Percentiles rank a stretch among this genome's conserved stretches.
phyloP scores from a whole-genome alignment of 2,113 vertebrate species.

The Lepus europaeus region DNA sequence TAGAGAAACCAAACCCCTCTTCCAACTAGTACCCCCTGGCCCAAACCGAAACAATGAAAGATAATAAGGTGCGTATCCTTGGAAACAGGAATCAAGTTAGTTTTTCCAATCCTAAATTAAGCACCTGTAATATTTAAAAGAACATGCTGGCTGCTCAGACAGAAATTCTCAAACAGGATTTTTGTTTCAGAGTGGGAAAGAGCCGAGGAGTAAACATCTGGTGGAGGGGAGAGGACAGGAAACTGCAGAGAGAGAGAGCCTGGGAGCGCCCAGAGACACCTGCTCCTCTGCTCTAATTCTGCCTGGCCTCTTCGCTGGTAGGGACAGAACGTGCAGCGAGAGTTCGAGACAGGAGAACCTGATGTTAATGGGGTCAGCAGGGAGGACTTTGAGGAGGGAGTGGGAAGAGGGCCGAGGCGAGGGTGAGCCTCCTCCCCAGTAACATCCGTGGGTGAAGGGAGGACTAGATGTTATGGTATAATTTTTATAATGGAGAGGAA shows the following conservation, averaged over 20 bases:
- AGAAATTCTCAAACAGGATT: not conserved
- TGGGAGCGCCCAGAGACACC: not conserved
- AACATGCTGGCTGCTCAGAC: not conserved
- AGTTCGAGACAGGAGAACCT: not conserved
- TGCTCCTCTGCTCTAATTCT: not conserved
- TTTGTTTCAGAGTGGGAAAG: not conserved
- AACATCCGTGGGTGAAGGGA: conserved; percentile 50
- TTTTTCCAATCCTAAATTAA: not conserved
- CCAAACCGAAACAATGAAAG: not conserved
- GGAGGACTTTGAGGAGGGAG: not conserved
- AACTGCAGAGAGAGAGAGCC: not conserved
- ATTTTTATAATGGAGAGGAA: conserved; percentile 61
- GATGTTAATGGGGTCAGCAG: not conserved
- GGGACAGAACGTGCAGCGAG: not conserved
- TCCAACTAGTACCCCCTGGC: not conserved
- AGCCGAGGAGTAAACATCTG: not conserved
- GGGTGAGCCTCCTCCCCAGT: not conserved
- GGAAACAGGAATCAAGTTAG: not conserved
- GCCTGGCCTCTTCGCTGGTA: not conserved
- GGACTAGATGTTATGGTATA: conserved; percentile 38
- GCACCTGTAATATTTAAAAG: not conserved
- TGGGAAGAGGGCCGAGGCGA: not conserved
- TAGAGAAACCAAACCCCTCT: not conserved
- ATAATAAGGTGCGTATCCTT: not conserved
- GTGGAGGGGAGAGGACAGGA: not conserved